phyloP scores from a whole-genome alignment of 2,113 vertebrate genomes.

The Cyanistes caeruleus region DNA sequence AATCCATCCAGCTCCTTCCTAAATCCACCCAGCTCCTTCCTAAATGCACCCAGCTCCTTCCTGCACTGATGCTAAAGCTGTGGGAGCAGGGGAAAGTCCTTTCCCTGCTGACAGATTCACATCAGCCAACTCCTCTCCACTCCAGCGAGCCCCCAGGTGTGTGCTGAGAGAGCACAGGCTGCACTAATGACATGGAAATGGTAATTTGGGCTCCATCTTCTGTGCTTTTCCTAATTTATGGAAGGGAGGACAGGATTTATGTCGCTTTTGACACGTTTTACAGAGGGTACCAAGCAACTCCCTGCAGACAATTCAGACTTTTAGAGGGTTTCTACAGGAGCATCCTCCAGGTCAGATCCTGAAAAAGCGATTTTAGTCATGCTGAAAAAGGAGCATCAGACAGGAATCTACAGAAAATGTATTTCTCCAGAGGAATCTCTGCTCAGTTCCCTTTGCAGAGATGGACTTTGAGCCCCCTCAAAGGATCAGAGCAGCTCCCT shows the following conservation, averaged over 20 bases:
- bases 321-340: background rate
- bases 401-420: background rate
- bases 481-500: background rate
- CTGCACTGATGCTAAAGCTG: background rate
- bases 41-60: background rate
- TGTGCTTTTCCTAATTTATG: background rate
- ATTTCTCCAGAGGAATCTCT: background rate
- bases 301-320: background rate
- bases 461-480: background rate
- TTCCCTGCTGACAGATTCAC: background rate
- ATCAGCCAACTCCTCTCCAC: background rate
- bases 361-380: background rate
- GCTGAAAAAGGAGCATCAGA: background rate
- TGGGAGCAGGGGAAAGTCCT: background rate
- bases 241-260: background rate
- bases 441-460: background rate
- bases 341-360: background rate
- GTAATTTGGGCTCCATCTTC: background rate
- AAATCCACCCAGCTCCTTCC: too few species aligned
- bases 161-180: background rate
- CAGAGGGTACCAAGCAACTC: background rate
- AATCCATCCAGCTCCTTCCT: too few species aligned
- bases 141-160: rapidly evolving
- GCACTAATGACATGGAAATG: background rate
- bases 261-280: background rate